phyloP scores from a whole-genome alignment of 1,140 invertebrate species.

The Callitettix versicolor region DNA sequence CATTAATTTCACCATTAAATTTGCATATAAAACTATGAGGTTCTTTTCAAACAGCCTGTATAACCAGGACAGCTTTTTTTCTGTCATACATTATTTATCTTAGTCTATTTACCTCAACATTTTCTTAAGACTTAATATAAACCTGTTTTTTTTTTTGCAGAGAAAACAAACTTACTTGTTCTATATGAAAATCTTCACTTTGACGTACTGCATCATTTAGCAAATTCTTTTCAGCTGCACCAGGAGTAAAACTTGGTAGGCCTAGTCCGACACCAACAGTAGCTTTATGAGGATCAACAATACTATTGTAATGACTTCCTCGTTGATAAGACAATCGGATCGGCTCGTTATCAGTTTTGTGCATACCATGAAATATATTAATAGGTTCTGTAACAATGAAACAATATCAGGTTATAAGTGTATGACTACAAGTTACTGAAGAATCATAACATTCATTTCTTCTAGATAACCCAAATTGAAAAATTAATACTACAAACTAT shows the following conservation, averaged over 20 bases:
- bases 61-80: too few relatives aligned
- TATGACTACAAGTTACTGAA: too few relatives aligned
- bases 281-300: slow-evolving; percentile 78
- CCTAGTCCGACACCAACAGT: slow-evolving; percentile 80
- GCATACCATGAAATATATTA: slow-evolving; percentile 75
- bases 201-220: slow-evolving; percentile 67
- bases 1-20: too few relatives aligned
- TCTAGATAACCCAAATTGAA: too few relatives aligned
- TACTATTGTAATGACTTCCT: slow-evolving; percentile 83
- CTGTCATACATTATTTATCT: too few relatives aligned
- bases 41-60: too few relatives aligned
- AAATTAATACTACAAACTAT: too few relatives aligned
- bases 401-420: background rate
- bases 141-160: too few relatives aligned
- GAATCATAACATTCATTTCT: too few relatives aligned
- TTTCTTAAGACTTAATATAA: too few relatives aligned
- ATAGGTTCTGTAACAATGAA: slow-evolving; percentile 58
- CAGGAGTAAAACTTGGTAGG: slow-evolving; percentile 72
- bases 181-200: slow-evolving; percentile 78
- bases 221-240: slow-evolving; percentile 61
- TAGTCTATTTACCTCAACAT: too few relatives aligned
- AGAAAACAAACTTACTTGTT: slow-evolving; percentile 45
- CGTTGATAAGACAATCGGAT: slow-evolving; percentile 84
- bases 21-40: too few relatives aligned
- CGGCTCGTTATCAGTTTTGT: slow-evolving; percentile 67